Percentiles rank a stretch among this genome's conserved stretches.
Evolutionary conservation across 2,888 invertebrate genomes (phyloP).

Genomic region (Brachylomia viminalis): DNA sequence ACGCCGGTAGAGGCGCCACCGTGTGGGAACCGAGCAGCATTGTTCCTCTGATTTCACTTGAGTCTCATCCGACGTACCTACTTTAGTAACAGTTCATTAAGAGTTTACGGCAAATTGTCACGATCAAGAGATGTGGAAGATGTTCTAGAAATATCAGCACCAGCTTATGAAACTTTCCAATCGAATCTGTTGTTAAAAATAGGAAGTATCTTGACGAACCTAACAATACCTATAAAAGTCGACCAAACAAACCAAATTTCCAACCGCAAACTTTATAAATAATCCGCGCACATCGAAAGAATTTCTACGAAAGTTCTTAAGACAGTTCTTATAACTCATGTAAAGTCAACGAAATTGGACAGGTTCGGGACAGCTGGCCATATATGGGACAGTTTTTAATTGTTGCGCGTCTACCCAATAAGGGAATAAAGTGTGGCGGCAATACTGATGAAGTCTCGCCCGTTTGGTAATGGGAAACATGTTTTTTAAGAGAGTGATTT

Average conservation of each 20-base stretch:
- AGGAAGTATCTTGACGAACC: no score
- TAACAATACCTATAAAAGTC: background rate
- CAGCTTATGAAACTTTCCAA: background rate
- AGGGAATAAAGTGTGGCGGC: conserved; percentile 52
- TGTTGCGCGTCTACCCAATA: conserved; percentile 47
- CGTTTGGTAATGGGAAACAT: conserved; percentile 11
- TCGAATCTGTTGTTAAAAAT: background rate
- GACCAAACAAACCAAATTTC: background rate
- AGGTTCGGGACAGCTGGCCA: conserved; percentile 41
- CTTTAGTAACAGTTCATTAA: conserved; percentile 52
- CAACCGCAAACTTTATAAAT: conserved; percentile 23
- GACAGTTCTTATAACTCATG: conserved; percentile 58
- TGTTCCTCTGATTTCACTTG: conserved; percentile 83
- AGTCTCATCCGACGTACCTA: conserved; percentile 56
- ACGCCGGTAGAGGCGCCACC: conserved; percentile 78
- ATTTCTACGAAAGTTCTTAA: conserved; percentile 24
- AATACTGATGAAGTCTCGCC: conserved; percentile 59
- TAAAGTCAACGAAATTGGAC: conserved; percentile 65
- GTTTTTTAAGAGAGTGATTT: conserved; percentile 36
- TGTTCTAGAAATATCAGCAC: conserved; percentile 19
- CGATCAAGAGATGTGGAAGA: conserved; percentile 3
- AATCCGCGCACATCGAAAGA: conserved; percentile 29
- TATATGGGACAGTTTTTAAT: conserved; percentile 56
- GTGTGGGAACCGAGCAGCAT: conserved; percentile 81
- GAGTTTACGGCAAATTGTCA: conserved; percentile 53